Evolutionary conservation across 2,113 vertebrate genomes (phyloP), one percentile per base, ranked within the genome.

Genomic region (Rhodinocichla rosea): DNA sequence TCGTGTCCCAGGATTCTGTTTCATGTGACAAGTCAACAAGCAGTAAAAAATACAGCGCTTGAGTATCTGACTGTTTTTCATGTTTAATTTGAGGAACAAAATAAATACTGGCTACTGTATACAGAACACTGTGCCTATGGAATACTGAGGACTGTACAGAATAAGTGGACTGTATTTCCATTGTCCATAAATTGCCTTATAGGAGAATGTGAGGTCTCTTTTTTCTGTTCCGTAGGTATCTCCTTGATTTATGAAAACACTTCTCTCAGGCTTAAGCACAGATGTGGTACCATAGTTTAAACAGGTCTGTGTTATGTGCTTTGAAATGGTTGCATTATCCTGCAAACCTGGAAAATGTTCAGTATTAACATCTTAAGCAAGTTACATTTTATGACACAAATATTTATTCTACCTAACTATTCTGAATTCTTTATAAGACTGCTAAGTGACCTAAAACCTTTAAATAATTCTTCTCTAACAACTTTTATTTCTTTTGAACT

Each of bases 11-110:
- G 57, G 40, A 69, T 84, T 74, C 78, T 57, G 69, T 76, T 95
- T 94, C 86, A 63, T 85, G 67, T 90, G 85, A 79, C 69, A 80
- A 89, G 60, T 84, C 80, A 94, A 87, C 91, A 92, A 91, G 74
- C 73, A 89, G 64, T 83, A 70, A 84, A 90, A 95, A 95, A 89
- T 75, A 45, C 28, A 64, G 28, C 53, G 28, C 52, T 84, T 37
- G 27, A 76, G 47, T 89, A 84, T 75, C 59, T 92, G 52, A 40
- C 71, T 85, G 62, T 60, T 93, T 81, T 83, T 93, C 45, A 23
- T 73, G 45, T 85, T 94, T 92, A 85, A 94, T 91, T 96, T 93
- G 57, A 39, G 62, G 56, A 78, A 73, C 60, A 69, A 69, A 85
- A 78, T 79, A 71, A 74, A 74, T 69, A 40, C 53, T 68, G 20